Evolutionary conservation across 2,797 vertebrate genomes (phyloP), one percentile per base, ranked within the genome.

Genomic region (Leucoraja ocellata): DNA sequence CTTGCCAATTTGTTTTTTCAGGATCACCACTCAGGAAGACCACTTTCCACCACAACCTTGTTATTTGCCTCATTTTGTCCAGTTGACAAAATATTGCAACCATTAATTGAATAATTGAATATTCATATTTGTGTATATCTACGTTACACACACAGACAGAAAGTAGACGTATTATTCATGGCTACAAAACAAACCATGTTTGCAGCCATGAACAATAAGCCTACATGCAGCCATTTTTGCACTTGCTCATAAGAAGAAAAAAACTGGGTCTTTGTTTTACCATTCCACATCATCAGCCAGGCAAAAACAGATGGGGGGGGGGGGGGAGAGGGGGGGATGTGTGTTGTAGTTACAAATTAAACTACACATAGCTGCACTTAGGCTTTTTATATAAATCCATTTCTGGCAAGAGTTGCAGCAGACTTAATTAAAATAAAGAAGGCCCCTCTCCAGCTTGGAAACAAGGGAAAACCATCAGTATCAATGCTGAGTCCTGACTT

Each of bases 341-440:
- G 5, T 16, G 32, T 7, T 73, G 68, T 32, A 91, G 32, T 18
- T 73, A 1, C 1, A 73, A 73, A 46, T 91, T 73, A 91, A 73
- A 36, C 65, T 73, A 36, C 28, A 91, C 65, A 25, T 63, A 13
- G 28, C 61, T 63, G 13, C 83, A 16, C 28, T 63, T 32, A 11
- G 83, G 5, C 1, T 1, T 63, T 63, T 86, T 61, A n/a, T 63
- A 32, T 32, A 61, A 32, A 46, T 81, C 79, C 14, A 18, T 32
- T 16, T 86, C 83, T n/a, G 58, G 58, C 58, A 63, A 32, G 10
- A 13, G 18, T 86, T 86, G 61, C 81, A 84, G 11, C 4, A 84
- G 46, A 61, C 54, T 61, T 86, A 63, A 63, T 86, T 86, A 61
- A 86, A 65, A 61, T 61, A 86, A 84, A 63, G 79, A 86, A 86